Conservation (phyloP, 2,797 vertebrate species). For the Psittacula echo region DNA sequence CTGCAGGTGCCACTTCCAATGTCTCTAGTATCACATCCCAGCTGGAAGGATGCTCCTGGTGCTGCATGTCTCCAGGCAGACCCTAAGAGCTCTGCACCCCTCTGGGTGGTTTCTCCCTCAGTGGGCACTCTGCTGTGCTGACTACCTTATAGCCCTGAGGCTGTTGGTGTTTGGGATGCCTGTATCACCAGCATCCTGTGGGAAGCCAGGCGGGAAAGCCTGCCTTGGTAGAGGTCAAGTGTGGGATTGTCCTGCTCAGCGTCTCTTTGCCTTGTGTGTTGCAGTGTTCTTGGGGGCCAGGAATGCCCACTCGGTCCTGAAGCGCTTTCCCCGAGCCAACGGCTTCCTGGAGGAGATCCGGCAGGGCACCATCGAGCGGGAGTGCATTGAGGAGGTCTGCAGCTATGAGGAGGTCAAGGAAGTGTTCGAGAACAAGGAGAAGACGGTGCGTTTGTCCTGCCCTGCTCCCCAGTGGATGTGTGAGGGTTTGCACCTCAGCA, state of each 20-base stretch:
- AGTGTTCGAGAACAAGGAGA: slow-evolving; percentile 88
- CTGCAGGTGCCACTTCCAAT: background rate
- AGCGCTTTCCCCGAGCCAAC: slow-evolving; percentile 86
- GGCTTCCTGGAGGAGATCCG: slow-evolving; percentile 88
- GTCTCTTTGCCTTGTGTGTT: slow-evolving; percentile 43
- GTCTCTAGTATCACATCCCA: background rate
- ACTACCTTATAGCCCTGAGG: background rate
- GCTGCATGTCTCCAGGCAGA: background rate
- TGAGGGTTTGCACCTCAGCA: background rate
- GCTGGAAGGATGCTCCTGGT: background rate
- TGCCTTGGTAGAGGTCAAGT: background rate
- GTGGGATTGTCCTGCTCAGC: background rate
- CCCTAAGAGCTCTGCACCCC: background rate
- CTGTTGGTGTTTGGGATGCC: background rate
- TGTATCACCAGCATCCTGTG: background rate
- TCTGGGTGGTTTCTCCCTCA: background rate
- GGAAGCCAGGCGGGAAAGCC: background rate
- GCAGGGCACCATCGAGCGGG: slow-evolving; percentile 87
- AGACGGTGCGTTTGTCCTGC: slow-evolving; percentile 77
- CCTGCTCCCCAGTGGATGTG: background rate
- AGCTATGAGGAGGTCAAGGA: slow-evolving; percentile 91
- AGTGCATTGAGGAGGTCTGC: slow-evolving; percentile 89
- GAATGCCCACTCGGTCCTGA: slow-evolving; percentile 85
- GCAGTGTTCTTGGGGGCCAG: slow-evolving; percentile 84
- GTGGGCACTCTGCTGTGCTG: background rate